These are phyloP conservation scores for Leptura quadrifasciata DNA, from an alignment of 2,888 invertebrate species.

Conservation along the genomic window DNA sequence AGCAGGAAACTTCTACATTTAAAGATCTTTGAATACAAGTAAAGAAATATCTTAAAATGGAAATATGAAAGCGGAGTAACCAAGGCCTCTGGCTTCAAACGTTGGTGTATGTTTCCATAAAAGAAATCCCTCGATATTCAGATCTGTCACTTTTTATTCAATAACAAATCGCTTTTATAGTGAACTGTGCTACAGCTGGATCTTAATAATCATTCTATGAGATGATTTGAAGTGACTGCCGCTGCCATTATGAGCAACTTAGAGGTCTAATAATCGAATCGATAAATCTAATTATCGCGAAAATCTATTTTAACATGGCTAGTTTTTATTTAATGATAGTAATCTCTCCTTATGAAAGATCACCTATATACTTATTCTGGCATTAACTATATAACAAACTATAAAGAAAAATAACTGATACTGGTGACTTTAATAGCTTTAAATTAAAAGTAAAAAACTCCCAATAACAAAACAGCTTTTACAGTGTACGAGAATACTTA, in stretches of 20 bases:
- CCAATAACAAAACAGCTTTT: no score
- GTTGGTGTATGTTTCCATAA: conserved; percentile 28
- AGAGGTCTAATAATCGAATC: neutral
- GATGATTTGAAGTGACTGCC: conserved; percentile 2
- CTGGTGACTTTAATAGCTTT: no score
- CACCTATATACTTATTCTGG: no score
- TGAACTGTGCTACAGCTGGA: conserved; percentile 31
- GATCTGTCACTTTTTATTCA: conserved; percentile 46
- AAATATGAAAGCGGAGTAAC: conserved; percentile 34
- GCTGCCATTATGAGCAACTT: neutral
- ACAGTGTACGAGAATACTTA: no score
- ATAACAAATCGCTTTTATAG: conserved; percentile 41
- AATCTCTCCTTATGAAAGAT: no score
- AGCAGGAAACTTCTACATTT: conserved; percentile 36
- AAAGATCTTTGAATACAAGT: conserved; percentile 36
- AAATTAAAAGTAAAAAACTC: no score
- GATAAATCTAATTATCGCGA: neutral
- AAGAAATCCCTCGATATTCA: conserved; percentile 43
- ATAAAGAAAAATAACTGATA: no score
- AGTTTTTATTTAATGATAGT: neutral
- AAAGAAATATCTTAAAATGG: conserved; percentile 32
- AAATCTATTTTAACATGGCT: neutral
- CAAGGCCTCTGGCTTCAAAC: conserved; percentile 11
- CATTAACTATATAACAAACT: no score
- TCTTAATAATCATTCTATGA: conserved; percentile 30